Percentiles rank a stretch among this genome's conserved stretches.
These are phyloP conservation scores for Apodemus agrarius DNA, from an alignment of 2,797 vertebrate genomes.

Conservation along the genomic window DNA sequence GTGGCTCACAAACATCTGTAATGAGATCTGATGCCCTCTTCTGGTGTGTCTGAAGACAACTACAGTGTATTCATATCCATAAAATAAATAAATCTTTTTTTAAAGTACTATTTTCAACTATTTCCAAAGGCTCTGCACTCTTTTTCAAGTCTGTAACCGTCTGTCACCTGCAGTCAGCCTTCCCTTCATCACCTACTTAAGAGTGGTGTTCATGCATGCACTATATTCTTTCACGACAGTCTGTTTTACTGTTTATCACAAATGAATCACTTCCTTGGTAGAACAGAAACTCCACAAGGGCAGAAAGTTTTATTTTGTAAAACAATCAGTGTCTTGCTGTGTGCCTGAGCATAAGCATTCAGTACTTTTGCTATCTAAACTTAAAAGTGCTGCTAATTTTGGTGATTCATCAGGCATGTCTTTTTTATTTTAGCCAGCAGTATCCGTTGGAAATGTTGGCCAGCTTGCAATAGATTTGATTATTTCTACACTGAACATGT, in stretches of 20 bases:
- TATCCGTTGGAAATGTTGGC: conserved; percentile 97
- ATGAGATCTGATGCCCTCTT: too few species aligned
- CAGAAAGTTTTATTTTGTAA: background rate
- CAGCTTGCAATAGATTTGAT: conserved; percentile 95
- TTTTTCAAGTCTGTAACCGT: background rate
- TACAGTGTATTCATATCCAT: too few species aligned
- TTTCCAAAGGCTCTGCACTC: background rate
- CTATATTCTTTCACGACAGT: background rate
- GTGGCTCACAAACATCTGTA: too few species aligned
- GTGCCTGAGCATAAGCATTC: background rate
- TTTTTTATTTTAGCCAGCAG: conserved; percentile 90
- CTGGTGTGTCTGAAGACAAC: too few species aligned
- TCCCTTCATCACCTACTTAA: background rate
- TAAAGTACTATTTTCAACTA: background rate
- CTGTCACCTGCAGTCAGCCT: background rate
- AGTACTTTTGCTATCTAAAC: background rate
- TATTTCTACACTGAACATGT: conserved; percentile 94
- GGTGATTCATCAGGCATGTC: background rate
- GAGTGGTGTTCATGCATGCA: background rate
- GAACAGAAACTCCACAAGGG: background rate
- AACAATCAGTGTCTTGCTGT: background rate
- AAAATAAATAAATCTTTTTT: too few species aligned
- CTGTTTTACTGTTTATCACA: conserved; percentile 8
- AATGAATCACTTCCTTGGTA: background rate
- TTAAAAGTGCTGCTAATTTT: conserved; percentile 31